Base-by-base conservation (phyloP, 2,797 vertebrate genomes). In the Hydrocynus forskahlii region DNA sequence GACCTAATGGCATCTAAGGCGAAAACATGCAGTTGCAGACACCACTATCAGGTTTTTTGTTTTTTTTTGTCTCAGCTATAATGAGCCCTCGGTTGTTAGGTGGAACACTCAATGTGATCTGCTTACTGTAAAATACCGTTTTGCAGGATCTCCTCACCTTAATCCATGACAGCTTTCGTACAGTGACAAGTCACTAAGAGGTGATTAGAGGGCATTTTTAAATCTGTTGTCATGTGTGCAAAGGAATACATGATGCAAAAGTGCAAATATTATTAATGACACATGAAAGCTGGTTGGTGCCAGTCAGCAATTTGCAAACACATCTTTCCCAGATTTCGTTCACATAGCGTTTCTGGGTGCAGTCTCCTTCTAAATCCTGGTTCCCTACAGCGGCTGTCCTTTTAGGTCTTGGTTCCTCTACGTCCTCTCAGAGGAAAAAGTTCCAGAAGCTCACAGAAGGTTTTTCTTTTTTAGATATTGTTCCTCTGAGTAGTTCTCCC, bases 1-100 rank as follows among this genome's bases (percentile, higher is more conserved):
- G 60, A n/a, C 75, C 71, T 86, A 84, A 86, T 84, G 82, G 81
- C 76, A 80, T 79, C 80, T 83, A 45, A 74, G 29, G 73, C 17
- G 75, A 48, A 78, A 74, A 72, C 77, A 62, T 60, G 45, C 54
- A 23, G 57, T 29, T 52, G 52, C 55, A 62, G 60, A 79, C 81
- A 76, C 71, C 81, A 76, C 71, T 48, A 63, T 75, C 81, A 25
- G n/a, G 50, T 40, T 76, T 25, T 29, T 29, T 29, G 1, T 29
- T 29, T 29, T 35, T 35, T 79, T 48, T 84, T 69, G 50, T 85
- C 78, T 83, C 63, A 10, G 68, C 68, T 38, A 54, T 73, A 83
- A 85, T 76, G 68, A 73, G 79, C 60, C 66, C 78, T 83, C 48
- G 1, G 21, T 23, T 63, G 48, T 29, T 67, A 80, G 71, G 70